These are phyloP conservation scores for Drosophila falleni DNA, from an alignment of 2,888 invertebrate genomes.

Conservation along the genomic window DNA sequence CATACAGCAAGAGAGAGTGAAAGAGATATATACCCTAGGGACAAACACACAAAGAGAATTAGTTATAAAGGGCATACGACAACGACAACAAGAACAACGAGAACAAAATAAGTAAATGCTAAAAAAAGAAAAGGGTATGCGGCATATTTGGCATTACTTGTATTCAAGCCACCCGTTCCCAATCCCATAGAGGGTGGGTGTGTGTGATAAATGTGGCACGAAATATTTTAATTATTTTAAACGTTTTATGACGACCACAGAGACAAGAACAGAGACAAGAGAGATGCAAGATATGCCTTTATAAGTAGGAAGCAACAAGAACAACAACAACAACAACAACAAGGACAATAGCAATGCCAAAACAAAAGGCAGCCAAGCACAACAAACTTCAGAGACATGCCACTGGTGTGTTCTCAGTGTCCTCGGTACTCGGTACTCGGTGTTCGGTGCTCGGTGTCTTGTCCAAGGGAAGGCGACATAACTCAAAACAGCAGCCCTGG, in stretches of 20 bases:
- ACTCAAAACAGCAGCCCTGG: slow-evolving; percentile 69
- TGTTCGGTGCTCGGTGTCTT: slow-evolving; percentile 6
- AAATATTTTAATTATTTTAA: slow-evolving; percentile 84
- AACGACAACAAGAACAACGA: slow-evolving; percentile 39
- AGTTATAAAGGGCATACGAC: slow-evolving; percentile 69
- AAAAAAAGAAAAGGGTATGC: slow-evolving; percentile 64
- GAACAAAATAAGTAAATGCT: slow-evolving; percentile 19
- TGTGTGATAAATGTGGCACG: slow-evolving; percentile 82
- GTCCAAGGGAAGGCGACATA: slow-evolving; percentile 67
- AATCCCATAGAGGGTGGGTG: slow-evolving; percentile 31
- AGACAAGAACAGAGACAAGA: slow-evolving; percentile 10
- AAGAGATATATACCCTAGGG: slow-evolving; percentile 49
- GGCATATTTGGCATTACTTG: slow-evolving; percentile 72
- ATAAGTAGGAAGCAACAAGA: slow-evolving; percentile 41
- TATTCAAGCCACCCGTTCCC: slow-evolving; percentile 24
- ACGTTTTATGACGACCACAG: slow-evolving; percentile 80
- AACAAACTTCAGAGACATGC: slow-evolving; percentile 56
- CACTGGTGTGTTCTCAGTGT: slow-evolving; percentile 16
- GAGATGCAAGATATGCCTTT: slow-evolving; percentile 70
- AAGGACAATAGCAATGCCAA: slow-evolving; percentile 69
- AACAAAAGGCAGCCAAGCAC: slow-evolving; percentile 71
- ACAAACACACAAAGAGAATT: slow-evolving; percentile 66
- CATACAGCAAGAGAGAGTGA: slow-evolving; percentile 24
- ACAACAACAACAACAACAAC: slow-evolving; percentile 23
- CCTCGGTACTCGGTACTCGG: slow-evolving; percentile 1